Evolutionary conservation across 1,140 invertebrate genomes (phyloP), one percentile per base, ranked within the genome.

Genomic region (Papilio xuthus): DNA sequence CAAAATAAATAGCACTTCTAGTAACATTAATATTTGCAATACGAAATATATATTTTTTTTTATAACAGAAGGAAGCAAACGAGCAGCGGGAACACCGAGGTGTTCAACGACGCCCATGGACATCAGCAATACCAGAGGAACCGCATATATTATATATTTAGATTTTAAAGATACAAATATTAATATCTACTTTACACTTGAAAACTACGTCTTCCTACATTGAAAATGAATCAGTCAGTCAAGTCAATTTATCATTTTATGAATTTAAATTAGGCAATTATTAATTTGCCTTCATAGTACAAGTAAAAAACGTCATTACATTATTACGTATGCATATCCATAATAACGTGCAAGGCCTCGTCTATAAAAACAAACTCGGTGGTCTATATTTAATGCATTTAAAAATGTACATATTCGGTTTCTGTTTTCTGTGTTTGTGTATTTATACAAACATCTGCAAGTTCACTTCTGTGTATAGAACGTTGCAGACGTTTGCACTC

Each of bases 291-390:
- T 67, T 67, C 26, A 32, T 6, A 67, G 26, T 28, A 26, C 26
- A 67, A 67, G 60, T 28, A 67, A 67, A 67, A 67, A 67, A 67
- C 60, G 20, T 28, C 26, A 67, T 67, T 67, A 15, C 12, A 60
- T 23, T 32, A 15, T 32, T 28, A 28, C 60, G 26, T 28, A 32
- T 67, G 60, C 60, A 67, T 67, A 67, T 67, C 9, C 26, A 67
- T 32, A 67, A 67, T 32, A 15, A 32, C 15, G 15, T 15, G 15
- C 60, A 67, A 28, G 60, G 26, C 26, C 26, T 32, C 13, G 2
- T 15, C 26, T 28, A 15, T 67, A 67, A 67, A 67, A 67, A 60
- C 20, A 9, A 26, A 67, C 60, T 63, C 26, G 60, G 12, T 15
- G 6, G 60, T 26, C 56, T 67, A 67, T 67, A 23, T 23, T 23